Base-by-base conservation (phyloP, 1,140 invertebrate genomes). In the Drosophila setifemur region DNA sequence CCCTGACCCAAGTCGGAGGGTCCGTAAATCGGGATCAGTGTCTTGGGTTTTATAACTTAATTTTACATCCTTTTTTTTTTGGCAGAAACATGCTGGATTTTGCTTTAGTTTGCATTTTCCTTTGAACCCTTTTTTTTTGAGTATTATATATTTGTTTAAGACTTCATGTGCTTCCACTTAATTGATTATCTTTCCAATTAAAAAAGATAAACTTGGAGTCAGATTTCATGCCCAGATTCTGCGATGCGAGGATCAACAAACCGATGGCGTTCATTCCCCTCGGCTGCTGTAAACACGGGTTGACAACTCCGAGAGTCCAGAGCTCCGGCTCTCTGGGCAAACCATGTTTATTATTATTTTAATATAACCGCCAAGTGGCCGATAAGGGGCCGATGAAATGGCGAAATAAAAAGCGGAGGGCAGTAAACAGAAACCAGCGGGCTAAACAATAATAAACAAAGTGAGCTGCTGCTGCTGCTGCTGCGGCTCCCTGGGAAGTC, bases 161-260 rank as follows among this genome's bases (percentile, higher is more conserved):
- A n/a, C n/a, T n/a, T n/a, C n/a, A n/a, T n/a, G n/a, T n/a, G n/a
- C n/a, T n/a, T n/a, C n/a, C n/a, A n/a, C n/a, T n/a, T n/a, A n/a
- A n/a, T n/a, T n/a, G n/a, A n/a, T n/a, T n/a, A n/a, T n/a, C n/a
- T n/a, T 23, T 23, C 21, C 5, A 19, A n/a, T n/a, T 21, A 39
- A 39, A 39, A 37, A 18, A 47, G 28, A 57, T 9, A 43, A 12
- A 42, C 31, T 21, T 23, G 8, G 39, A 43, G 11, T 44, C 19
- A 11, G 21, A 53, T 35, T 53, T 35, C 45, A 19, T 12, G 11
- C 7, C 28, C 28, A 16, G 28, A 31, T 37, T 31, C 39, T 25
- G n/a, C n/a, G n/a, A n/a, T n/a, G 7, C 7, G 29, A 43, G 70
- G 76, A 81, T 81, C 76, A 81, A 81, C 76, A 81, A 81, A 81